Evolutionary conservation across 2,888 invertebrate species (phyloP), one percentile per base, ranked within the genome.

Genomic region (Drosophila percnosoma): DNA sequence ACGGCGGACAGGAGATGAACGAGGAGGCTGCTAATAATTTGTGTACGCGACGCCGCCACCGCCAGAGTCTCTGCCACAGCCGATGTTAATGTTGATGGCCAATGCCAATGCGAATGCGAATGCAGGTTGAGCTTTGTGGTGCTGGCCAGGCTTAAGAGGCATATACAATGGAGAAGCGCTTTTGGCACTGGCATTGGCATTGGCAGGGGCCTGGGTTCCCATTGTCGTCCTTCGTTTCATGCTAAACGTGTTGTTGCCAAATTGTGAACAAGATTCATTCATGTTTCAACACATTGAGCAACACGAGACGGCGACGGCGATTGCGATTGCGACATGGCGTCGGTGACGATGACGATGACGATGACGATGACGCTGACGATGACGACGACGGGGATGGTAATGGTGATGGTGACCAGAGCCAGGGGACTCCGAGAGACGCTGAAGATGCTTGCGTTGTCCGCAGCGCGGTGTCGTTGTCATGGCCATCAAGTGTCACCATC

Each of bases 221-320:
- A 80, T 78, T 80, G 75, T 81, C 69, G 85, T 84, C 79, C 81
- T 79, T 83, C 81, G 89, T 83, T 89, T 87, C 85, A 77, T 85
- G 89, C 83, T 87, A 87, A 87, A 89, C 89, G 87, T 87, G 87
- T 87, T 87, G 89, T 87, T 87, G 90, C 90, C 91, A 91, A 91
- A 91, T 91, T 90, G 91, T 89, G 89, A 90, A 84, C 89, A 89
- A 87, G 89, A 91, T 91, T 91, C 91, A 91, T 91, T 91, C 91
- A 91, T 91, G 91, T 91, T 91, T 91, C 87, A 83, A 87, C 85
- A 88, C 86, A 84, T 86, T 86, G 81, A 81, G 89, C 87, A 78
- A 87, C 83, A 86, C 89, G 87, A 63, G 64, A 66, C 67, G 45
- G 29, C 40, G 24, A 42, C 53, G 29, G 27, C 38, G 59, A 59